These are phyloP conservation scores for Lasius fuliginosus DNA, from an alignment of 2,888 invertebrate species.

Conservation along the genomic window DNA sequence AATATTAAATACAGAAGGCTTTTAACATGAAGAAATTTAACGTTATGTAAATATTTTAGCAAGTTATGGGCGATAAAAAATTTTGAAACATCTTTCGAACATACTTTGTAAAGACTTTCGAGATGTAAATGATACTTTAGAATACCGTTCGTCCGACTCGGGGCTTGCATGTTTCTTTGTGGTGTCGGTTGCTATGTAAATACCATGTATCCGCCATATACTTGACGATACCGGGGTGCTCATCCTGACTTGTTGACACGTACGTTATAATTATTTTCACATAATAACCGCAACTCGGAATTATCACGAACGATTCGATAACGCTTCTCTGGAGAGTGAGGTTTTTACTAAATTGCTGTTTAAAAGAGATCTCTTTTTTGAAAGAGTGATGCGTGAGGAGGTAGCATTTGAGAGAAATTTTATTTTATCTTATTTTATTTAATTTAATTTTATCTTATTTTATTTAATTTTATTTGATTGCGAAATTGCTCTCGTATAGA, in stretches of 20 bases:
- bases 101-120: background rate
- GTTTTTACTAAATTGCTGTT: background rate
- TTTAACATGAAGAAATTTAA: background rate
- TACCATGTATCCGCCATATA: constrained; percentile 21
- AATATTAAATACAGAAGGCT: background rate
- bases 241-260: constrained; percentile 9
- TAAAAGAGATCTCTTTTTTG: background rate
- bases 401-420: background rate
- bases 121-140: constrained; percentile 39
- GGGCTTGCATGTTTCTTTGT: background rate
- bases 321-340: background rate
- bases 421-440: background rate
- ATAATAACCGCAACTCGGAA: background rate
- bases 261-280: constrained; percentile 9
- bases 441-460: background rate
- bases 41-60: background rate
- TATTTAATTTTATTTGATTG: background rate
- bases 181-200: constrained; percentile 41
- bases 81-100: background rate
- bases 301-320: background rate
- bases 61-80: background rate
- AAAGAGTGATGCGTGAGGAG: background rate
- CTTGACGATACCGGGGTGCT: constrained; percentile 19
- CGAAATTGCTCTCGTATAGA: background rate
- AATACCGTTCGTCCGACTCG: background rate